A percentile compares a stretch with the other conserved stretches of the same genome.
Conservation (phyloP, 2,888 invertebrate genomes). For the Drosophila acutilabella region DNA sequence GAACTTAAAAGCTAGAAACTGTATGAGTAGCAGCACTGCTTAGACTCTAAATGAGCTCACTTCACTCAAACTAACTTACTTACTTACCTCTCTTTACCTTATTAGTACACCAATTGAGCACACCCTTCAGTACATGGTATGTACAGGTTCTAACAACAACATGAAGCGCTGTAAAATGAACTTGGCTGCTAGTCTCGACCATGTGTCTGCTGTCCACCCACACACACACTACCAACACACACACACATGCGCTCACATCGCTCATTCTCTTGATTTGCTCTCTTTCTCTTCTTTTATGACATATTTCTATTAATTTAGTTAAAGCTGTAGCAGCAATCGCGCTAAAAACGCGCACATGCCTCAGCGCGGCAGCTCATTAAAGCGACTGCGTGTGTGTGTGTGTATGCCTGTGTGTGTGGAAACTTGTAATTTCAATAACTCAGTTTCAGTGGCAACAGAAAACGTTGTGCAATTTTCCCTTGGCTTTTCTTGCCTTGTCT, state of each 20-base stretch:
- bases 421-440: slow-evolving; percentile 71
- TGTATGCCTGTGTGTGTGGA: slow-evolving; percentile 12
- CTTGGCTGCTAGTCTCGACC: slow-evolving; percentile 58
- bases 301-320: slow-evolving; percentile 65
- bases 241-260: neutral
- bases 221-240: slow-evolving; percentile 1
- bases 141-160: neutral
- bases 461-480: slow-evolving; percentile 15
- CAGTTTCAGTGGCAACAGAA: slow-evolving; percentile 42
- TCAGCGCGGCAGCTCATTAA: slow-evolving; percentile 49
- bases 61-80: too few relatives aligned
- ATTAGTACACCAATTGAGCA: too few relatives aligned
- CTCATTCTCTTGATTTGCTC: neutral
- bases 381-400: slow-evolving; percentile 20
- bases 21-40: too few relatives aligned
- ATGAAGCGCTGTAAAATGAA: slow-evolving; percentile 45
- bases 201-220: slow-evolving; percentile 45
- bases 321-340: slow-evolving; percentile 46
- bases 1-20: too few relatives aligned
- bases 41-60: too few relatives aligned
- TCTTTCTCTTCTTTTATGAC: slow-evolving; percentile 37
- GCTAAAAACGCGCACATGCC: slow-evolving; percentile 12
- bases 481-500: neutral
- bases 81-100: too few relatives aligned
- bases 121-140: too few relatives aligned